Base-by-base conservation (phyloP, 2,113 vertebrate genomes). In the Cephalophus harveyi region DNA sequence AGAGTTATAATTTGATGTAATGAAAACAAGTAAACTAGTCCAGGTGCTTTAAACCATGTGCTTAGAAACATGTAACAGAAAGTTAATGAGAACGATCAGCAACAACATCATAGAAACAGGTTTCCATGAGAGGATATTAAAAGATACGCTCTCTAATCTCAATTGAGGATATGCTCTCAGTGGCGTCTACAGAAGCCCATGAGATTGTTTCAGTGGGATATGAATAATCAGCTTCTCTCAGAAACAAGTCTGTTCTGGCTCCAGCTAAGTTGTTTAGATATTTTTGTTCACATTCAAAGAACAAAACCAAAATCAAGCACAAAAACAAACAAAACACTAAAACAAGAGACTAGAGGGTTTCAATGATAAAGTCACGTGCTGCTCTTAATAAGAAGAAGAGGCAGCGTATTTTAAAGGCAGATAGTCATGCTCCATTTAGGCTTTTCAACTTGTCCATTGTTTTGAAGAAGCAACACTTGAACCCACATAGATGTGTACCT, bases 1-100 rank as follows among this genome's bases (percentile, higher is more conserved):
- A 98, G 57, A 96, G n/a, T 91, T 91, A 91, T 33, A n/a, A 40
- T 57, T 94, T 50, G 79, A 64, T 92, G 43, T 96, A 96, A 87
- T 40, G 87, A 94, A 96, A 88, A 17, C 79, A 93, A 11, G 2
- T 54, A 36, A 62, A 87, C 54, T 71, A 50, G 52, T 89, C 78
- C 33, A n/a, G 36, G 57, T 40, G 28, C 60, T 57, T 57, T 25
- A 43, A 81, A 43, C 19, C 17, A 3, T 93, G 36, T 88, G 12
- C 19, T 93, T 87, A 64, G 60, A 89, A 52, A 50, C 27, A 62
- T 6, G 25, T 36, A 87, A 50, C 6, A 93, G 33, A 71, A 78
- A 76, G 55, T 60, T 46, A 74, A 79, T 7, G 74, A 54, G 8
- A 25, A 81, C 5, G 16, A 30, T 8, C 43, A 54, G n/a, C 10